These are phyloP conservation scores for Nomada fabriciana DNA, from an alignment of 2,888 invertebrate species.

Conservation along the genomic window DNA sequence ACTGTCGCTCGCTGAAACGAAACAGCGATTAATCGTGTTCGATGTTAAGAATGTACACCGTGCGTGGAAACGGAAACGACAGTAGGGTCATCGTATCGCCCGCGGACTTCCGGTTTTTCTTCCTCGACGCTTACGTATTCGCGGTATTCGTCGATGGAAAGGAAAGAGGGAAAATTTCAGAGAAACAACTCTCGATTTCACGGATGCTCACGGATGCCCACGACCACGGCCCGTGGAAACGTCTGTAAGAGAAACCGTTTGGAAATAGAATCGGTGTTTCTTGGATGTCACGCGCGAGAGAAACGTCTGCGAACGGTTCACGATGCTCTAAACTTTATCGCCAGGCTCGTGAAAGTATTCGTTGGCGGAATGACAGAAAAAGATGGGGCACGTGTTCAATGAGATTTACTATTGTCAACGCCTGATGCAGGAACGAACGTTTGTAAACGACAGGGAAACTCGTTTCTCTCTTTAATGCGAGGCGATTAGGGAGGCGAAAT, in stretches of 20 bases:
- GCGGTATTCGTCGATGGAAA: neutral
- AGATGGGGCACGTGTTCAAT: neutral
- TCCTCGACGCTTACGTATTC: neutral
- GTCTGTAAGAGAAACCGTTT: conserved; percentile 30
- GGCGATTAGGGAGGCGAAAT: too few relatives aligned
- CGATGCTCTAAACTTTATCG: conserved; percentile 30
- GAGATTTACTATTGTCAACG: neutral
- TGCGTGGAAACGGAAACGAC: conserved; percentile 9
- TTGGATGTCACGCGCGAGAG: conserved; percentile 7
- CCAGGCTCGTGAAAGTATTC: conserved; percentile 25
- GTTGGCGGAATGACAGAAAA: conserved; percentile 6
- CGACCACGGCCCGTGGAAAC: neutral
- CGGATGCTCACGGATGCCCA: conserved; percentile 24
- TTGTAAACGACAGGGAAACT: too few relatives aligned
- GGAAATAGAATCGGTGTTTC: conserved; percentile 23
- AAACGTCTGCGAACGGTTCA: conserved; percentile 7
- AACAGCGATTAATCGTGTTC: neutral
- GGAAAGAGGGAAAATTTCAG: too few relatives aligned
- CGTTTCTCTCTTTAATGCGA: too few relatives aligned
- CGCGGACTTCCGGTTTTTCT: conserved; percentile 2
- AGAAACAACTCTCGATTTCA: conserved; percentile 41
- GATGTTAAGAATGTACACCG: neutral
- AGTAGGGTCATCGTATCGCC: neutral
- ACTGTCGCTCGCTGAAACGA: neutral
- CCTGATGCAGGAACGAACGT: too few relatives aligned